phyloP scores from a whole-genome alignment of 2,888 invertebrate species.

The Eumerus sabulonum region DNA sequence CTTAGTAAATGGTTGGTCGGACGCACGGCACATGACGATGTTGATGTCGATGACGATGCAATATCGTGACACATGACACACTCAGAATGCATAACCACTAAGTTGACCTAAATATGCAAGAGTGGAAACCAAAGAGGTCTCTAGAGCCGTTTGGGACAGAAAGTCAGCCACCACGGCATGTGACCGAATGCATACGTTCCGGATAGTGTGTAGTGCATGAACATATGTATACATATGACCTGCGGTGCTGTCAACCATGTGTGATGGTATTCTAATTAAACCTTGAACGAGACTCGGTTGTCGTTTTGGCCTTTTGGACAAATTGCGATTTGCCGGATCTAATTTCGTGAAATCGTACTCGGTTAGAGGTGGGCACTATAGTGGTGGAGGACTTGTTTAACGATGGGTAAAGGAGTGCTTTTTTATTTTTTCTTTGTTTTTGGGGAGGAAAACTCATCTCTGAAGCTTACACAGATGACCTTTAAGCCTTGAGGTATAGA shows the following conservation, averaged over 20 bases:
- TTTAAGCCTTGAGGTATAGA: no score
- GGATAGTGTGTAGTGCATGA: no score
- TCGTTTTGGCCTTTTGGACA: neutral
- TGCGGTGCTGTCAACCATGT: slow-evolving; percentile 26
- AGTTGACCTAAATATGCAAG: slow-evolving; percentile 63
- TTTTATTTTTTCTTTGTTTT: no score
- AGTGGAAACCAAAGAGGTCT: slow-evolving; percentile 41
- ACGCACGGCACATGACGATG: slow-evolving; percentile 21
- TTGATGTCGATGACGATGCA: slow-evolving; percentile 57
- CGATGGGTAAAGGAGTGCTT: no score
- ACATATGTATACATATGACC: neutral
- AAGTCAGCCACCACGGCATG: slow-evolving; percentile 32
- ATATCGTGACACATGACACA: slow-evolving; percentile 66
- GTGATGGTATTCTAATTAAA: slow-evolving; percentile 53
- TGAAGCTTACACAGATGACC: no score
- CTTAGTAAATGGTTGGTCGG: slow-evolving; percentile 2
- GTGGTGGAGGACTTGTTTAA: no score
- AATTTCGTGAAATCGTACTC: no score
- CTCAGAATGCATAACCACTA: slow-evolving; percentile 59
- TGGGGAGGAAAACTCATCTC: no score
- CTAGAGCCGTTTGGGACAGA: slow-evolving; percentile 7
- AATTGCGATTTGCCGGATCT: no score
- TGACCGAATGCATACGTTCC: no score
- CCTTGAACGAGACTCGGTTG: slow-evolving; percentile 7
- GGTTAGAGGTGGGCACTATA: no score